Percentiles rank a stretch among this genome's conserved stretches.
Conservation (phyloP, 2,888 invertebrate species). For the Cryptocephalus moraei region DNA sequence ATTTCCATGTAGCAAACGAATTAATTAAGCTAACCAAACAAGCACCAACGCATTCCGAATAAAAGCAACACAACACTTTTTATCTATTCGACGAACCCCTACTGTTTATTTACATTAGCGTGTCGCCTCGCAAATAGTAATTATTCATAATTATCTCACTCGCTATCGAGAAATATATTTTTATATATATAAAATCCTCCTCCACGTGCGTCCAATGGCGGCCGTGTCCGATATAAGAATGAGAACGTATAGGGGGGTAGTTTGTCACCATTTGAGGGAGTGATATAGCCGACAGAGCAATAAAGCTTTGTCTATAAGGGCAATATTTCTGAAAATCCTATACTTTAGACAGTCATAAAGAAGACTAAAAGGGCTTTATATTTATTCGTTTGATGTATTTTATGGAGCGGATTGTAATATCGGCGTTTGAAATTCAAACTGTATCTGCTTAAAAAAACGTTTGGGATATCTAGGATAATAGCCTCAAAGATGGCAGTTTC, state of each 20-base stretch:
- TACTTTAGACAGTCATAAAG: conserved; percentile 38
- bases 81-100: too few species aligned
- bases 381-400: conserved; percentile 32
- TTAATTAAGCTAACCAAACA: too few species aligned
- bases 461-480: too few species aligned
- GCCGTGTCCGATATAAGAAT: conserved; percentile 29
- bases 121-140: too few species aligned
- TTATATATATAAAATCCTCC: not conserved
- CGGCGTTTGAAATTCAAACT: conserved; percentile 31
- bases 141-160: too few species aligned
- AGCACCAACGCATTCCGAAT: too few species aligned
- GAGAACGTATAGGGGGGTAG: conserved; percentile 30
- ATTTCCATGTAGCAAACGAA: too few species aligned
- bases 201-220: not conserved
- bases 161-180: too few species aligned
- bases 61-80: too few species aligned
- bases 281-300: conserved; percentile 30
- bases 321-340: conserved; percentile 37
- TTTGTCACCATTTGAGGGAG: conserved; percentile 34
- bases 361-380: conserved; percentile 33
- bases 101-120: too few species aligned
- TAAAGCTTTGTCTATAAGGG: conserved; percentile 38
- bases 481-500: too few species aligned
- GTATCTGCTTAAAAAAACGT: not conserved
- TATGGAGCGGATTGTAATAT: conserved; percentile 27